Evolutionary conservation across 2,888 invertebrate genomes (phyloP).

Genomic region (Automeris io): DNA sequence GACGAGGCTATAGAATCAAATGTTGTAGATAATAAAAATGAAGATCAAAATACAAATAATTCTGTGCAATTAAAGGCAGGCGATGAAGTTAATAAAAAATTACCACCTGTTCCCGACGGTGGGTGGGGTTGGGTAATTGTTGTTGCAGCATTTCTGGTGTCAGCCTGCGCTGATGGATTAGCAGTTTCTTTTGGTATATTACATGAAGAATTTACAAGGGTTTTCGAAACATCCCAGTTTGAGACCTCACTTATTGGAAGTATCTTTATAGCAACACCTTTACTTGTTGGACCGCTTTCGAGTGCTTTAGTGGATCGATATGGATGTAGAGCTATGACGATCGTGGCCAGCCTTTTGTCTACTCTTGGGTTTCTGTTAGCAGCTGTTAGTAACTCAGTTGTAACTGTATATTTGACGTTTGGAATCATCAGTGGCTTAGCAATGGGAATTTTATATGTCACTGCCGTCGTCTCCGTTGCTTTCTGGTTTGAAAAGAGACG

Average conservation of each 20-base stretch:
- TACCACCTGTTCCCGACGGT: conserved; percentile 84
- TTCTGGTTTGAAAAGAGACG: conserved; percentile 94
- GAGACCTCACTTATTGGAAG: conserved; percentile 93
- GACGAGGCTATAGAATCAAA: conserved; percentile 49
- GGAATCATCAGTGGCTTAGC: conserved; percentile 90
- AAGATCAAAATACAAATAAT: no score
- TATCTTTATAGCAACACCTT: conserved; percentile 91
- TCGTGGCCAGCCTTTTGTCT: conserved; percentile 82
- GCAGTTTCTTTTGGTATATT: conserved; percentile 94
- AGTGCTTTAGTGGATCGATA: conserved; percentile 90
- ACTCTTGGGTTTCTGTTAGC: conserved; percentile 86
- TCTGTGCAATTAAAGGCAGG: no score
- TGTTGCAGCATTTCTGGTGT: conserved; percentile 87
- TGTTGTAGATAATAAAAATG: no score
- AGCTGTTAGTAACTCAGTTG: conserved; percentile 82
- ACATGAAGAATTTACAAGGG: conserved; percentile 86
- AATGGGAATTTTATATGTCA: conserved; percentile 89
- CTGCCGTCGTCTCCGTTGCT: conserved; percentile 92
- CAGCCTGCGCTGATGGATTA: conserved; percentile 93
- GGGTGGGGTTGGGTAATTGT: conserved; percentile 96
- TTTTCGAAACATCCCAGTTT: conserved; percentile 87
- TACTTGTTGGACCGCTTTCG: conserved; percentile 89
- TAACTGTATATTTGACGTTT: conserved; percentile 87
- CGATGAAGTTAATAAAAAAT: conserved; percentile 43
- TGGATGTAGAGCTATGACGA: conserved; percentile 86